Evolutionary conservation across 2,888 invertebrate genomes (phyloP).

Genomic region (Hirtodrosophila confusa): DNA sequence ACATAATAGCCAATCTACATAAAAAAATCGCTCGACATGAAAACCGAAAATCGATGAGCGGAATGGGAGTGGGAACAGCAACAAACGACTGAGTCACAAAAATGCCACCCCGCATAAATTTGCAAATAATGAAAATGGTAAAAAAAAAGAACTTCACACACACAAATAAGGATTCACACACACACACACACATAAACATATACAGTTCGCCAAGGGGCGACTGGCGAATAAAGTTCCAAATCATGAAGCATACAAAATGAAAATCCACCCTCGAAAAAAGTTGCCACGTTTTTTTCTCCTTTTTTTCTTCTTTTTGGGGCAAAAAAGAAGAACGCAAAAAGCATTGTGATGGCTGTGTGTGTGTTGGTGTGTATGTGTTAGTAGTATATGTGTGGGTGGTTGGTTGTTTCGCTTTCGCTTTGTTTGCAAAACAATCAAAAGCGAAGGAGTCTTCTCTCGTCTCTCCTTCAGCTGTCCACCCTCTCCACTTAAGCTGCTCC

Average conservation of each 20-base stretch:
- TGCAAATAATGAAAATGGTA: conserved; percentile 76
- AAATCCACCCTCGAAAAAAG: conserved; percentile 79
- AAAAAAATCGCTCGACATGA: conserved; percentile 70
- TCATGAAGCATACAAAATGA: conserved; percentile 80
- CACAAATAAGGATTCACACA: conserved; percentile 2
- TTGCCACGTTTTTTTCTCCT: conserved; percentile 60
- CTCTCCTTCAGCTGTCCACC: background rate
- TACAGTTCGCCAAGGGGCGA: conserved; percentile 36
- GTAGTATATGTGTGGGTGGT: conserved; percentile 30
- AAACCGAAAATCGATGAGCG: conserved; percentile 73
- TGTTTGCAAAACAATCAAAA: conserved; percentile 79
- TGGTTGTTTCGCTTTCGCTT: conserved; percentile 68
- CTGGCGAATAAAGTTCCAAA: conserved; percentile 76
- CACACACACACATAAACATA: conserved; percentile 5
- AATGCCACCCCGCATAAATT: conserved; percentile 78
- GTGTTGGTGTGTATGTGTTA: conserved; percentile 30
- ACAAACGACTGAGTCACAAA: conserved; percentile 58
- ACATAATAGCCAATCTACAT: conserved; percentile 80
- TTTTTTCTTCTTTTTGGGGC: conserved; percentile 48
- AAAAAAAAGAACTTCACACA: conserved; percentile 55
- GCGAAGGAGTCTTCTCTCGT: conserved; percentile 51
- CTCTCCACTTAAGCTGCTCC: conserved; percentile 6
- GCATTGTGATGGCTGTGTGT: conserved; percentile 49
- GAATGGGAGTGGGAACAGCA: conserved; percentile 33
- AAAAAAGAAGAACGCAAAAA: conserved; percentile 70